Conservation (phyloP, 2,113 vertebrate genomes). For the Anhinga rufa region DNA sequence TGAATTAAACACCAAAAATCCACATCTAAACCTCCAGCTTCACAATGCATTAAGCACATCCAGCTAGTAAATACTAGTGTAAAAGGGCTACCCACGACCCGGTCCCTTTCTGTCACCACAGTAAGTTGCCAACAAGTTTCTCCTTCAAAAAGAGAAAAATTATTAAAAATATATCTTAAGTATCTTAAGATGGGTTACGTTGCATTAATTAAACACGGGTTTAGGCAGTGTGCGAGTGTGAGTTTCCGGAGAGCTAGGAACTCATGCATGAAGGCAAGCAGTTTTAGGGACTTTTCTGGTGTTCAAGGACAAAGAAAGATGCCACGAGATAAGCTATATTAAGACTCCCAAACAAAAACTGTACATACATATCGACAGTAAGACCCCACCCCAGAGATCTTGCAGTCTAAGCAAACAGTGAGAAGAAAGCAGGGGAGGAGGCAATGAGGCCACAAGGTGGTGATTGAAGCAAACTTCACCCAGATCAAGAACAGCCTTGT, state of each 20-base stretch:
- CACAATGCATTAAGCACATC: neutral
- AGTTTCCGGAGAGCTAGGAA: neutral
- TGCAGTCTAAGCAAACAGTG: neutral
- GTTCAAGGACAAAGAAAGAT: neutral
- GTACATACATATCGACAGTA: neutral
- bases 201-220: neutral
- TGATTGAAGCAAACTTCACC: neutral
- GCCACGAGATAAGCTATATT: neutral
- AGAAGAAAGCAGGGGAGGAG: neutral
- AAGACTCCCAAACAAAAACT: neutral
- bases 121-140: neutral
- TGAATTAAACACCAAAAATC: neutral
- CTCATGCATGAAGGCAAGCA: neutral
- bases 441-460: neutral
- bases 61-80: neutral
- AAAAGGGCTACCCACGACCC: neutral
- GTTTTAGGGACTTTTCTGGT: neutral
- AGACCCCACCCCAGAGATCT: neutral
- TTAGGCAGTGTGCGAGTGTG: neutral
- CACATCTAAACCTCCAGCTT: neutral
- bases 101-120: neutral
- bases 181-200: neutral
- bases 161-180: neutral
- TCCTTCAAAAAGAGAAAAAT: neutral
- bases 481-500: neutral